A percentile compares a stretch with the other conserved stretches of the same genome.
Conservation (phyloP, 2,888 invertebrate species). For the Ophion costatus region DNA sequence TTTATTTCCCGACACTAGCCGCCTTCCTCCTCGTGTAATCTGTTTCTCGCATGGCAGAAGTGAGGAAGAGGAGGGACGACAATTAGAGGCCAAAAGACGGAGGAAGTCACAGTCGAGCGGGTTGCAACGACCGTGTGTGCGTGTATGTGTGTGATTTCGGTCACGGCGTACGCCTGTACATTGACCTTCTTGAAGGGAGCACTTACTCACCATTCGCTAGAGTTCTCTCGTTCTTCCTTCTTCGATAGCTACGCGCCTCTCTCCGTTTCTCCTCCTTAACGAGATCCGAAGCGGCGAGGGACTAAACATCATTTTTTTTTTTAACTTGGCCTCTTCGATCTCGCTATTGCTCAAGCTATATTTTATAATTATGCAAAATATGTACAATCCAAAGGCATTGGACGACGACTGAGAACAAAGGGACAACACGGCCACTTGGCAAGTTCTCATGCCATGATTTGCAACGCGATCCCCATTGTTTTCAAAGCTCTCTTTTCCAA, state of each 20-base stretch:
- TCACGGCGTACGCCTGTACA: conserved; percentile 83
- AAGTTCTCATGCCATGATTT: neutral
- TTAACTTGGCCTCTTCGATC: conserved; percentile 16
- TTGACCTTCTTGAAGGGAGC: conserved; percentile 78
- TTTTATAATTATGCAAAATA: neutral
- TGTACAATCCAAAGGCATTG: neutral
- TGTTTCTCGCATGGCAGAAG: conserved; percentile 53
- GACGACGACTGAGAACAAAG: neutral
- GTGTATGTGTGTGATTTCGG: conserved; percentile 82
- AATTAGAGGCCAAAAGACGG: conserved; percentile 78
- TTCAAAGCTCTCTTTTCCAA: too few relatives aligned
- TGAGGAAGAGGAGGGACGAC: conserved; percentile 70
- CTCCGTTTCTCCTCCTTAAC: conserved; percentile 68
- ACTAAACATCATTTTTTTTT: neutral
- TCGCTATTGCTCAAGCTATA: neutral
- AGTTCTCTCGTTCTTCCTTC: conserved; percentile 46
- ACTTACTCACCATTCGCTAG: conserved; percentile 74
- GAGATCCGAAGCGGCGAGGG: conserved; percentile 5
- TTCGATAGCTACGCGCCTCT: conserved; percentile 41
- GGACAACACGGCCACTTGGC: neutral
- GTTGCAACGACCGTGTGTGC: conserved; percentile 80
- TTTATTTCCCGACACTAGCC: conserved; percentile 1
- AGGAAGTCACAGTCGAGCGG: conserved; percentile 81
- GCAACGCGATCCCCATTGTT: too few relatives aligned
- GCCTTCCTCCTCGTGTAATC: conserved; percentile 39